Conservation (phyloP, 2,797 vertebrate genomes). For the Prionace glauca region DNA sequence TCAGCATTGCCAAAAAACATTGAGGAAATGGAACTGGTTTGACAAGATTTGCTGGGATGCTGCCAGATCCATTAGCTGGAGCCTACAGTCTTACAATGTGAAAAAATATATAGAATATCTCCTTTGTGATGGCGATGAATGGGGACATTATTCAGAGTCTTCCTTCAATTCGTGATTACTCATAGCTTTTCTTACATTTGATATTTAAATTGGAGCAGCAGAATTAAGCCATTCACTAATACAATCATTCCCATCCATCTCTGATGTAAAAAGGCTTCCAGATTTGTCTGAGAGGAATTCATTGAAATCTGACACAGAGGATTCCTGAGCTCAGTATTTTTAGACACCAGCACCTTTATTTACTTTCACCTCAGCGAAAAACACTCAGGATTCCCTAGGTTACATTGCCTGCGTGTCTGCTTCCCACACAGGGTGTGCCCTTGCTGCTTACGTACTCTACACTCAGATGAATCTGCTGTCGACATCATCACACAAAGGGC, state of each 20-base stretch:
- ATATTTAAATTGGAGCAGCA: conserved; percentile 19
- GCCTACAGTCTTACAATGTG: not conserved
- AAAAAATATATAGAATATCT: conserved; percentile 15
- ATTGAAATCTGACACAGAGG: conserved; percentile 6
- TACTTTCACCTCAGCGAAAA: conserved; percentile 18
- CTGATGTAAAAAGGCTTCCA: not conserved
- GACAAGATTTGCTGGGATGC: conserved; percentile 15
- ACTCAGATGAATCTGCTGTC: not conserved
- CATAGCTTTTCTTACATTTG: conserved; percentile 21
- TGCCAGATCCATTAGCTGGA: conserved; percentile 5
- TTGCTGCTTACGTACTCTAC: not conserved
- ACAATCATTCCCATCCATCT: not conserved
- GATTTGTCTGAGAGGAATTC: not conserved
- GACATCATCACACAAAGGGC: conserved; percentile 29
- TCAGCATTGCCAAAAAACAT: not conserved
- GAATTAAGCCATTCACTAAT: not conserved
- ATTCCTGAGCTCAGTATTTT: conserved; percentile 19
- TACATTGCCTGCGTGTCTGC: conserved; percentile 7
- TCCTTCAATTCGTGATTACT: not conserved
- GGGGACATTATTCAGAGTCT: not conserved
- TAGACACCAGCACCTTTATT: conserved; percentile 26
- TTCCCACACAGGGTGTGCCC: conserved; percentile 17
- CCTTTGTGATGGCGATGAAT: conserved; percentile 18
- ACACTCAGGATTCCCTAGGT: conserved; percentile 36
- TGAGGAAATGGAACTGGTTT: conserved; percentile 24